Base-by-base conservation (phyloP, 2,888 invertebrate species). In the Noctua comes region DNA sequence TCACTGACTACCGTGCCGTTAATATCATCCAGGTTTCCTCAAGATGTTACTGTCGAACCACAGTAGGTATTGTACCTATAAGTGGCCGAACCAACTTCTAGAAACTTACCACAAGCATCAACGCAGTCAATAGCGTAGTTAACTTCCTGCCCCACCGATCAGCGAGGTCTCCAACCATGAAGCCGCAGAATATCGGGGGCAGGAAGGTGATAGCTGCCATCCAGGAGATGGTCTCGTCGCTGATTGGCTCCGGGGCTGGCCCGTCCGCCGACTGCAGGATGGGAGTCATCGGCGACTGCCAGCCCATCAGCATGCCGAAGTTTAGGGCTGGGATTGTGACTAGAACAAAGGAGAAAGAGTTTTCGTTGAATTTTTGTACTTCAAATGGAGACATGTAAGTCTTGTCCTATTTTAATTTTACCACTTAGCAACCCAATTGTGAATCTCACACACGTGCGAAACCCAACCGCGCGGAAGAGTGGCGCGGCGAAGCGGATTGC, bases 281-380 rank as follows among this genome's bases (percentile, higher is more conserved):
- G 0, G 97, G 96, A 4, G 97, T 95, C 93, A 97, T 97, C 3
- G 97, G 97, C 0, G 97, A 97, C 86, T 97, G 96, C 97, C 97
- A 97, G 2, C 97, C 97, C 91, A 97, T 95, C 80, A 97, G 93
- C 93, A 97, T 97, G 2, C 97, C 97, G 91, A 97, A 96, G 91
- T 97, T 97, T 74, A 97, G 91, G 16, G 97, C 96, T 27, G 97
- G 97, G 75, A 97, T 93, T 64, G 97, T 97, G 1, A 97, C 97
- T 97, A 94, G 0, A 91, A 91, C 77, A 87, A 82, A 75, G 77
- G n/a, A 73, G 36, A 69, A 80, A 57, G 6, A n/a, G 16, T 24
- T 43, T 64, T 48, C 31, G 31, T 31, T 36, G 59, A 43, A 18
- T 27, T 5, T 8, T 36, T 46, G 1, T 0, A 24, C 27, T 13